Conservation (phyloP, 2,888 invertebrate genomes). For the Tetragonula carbonaria region DNA sequence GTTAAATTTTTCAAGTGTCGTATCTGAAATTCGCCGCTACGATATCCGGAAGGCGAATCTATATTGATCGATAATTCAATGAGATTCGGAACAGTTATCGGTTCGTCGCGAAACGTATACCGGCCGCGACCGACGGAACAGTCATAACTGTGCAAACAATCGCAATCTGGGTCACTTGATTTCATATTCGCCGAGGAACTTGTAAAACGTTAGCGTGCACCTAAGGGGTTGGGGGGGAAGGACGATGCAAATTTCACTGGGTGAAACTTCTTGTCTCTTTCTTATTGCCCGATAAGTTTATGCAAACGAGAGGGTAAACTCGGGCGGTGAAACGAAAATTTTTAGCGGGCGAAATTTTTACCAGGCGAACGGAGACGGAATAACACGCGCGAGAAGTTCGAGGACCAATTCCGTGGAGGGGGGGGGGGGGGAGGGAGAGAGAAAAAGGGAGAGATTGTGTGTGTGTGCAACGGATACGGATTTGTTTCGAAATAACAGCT, state of each 20-base stretch:
- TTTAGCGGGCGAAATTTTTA: too few relatives aligned
- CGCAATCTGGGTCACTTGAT: slow-evolving; percentile 53
- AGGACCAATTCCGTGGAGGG: not conserved
- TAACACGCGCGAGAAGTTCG: slow-evolving; percentile 5
- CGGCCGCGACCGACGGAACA: not conserved
- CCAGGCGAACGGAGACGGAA: slow-evolving; percentile 10
- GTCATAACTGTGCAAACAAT: slow-evolving; percentile 43
- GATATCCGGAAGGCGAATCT: not conserved
- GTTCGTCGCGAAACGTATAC: slow-evolving; percentile 12
- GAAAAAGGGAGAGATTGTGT: too few relatives aligned
- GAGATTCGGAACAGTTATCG: slow-evolving; percentile 44
- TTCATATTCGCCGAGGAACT: slow-evolving; percentile 52
- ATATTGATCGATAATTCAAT: slow-evolving; percentile 22
- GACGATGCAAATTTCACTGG: slow-evolving; percentile 43
- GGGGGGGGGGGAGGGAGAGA: too few relatives aligned
- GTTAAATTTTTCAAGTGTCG: not conserved
- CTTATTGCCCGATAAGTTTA: slow-evolving; percentile 46
- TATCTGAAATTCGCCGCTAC: not conserved
- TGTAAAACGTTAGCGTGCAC: slow-evolving; percentile 45
- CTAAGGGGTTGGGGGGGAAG: not conserved
- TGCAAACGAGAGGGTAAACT: slow-evolving; percentile 47
- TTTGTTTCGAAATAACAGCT: not conserved
- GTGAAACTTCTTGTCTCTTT: slow-evolving; percentile 46
- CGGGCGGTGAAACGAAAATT: slow-evolving; percentile 30
- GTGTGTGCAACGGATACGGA: not conserved